Conservation (phyloP, 2,797 vertebrate genomes). For the Coregonus suidteri region DNA sequence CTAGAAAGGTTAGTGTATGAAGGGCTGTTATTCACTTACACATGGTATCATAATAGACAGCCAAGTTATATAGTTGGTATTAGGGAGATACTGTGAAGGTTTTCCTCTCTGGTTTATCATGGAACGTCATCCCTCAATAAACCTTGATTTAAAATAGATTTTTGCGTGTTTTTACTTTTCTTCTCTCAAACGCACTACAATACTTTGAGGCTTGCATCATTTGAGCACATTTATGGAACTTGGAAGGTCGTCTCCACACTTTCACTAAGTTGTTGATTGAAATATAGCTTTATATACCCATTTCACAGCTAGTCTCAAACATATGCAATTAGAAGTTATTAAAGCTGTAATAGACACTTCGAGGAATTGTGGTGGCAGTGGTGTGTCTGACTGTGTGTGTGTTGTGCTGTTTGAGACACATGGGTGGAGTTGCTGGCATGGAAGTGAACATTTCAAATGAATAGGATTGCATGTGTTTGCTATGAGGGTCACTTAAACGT, state of each 20-base stretch:
- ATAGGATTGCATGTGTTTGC: constrained; percentile 67
- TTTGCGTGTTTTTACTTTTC: not conserved
- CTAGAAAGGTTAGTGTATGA: not conserved
- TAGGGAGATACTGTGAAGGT: constrained; percentile 67
- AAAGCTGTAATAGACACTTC: not conserved
- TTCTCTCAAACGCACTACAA: not conserved
- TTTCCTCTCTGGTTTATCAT: constrained; percentile 60
- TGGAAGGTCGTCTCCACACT: constrained; percentile 57
- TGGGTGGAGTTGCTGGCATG: constrained; percentile 42
- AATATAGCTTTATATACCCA: constrained; percentile 30
- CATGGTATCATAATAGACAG: not conserved
- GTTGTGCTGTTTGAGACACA: not conserved
- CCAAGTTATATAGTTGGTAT: too few relatives aligned
- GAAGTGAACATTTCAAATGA: constrained; percentile 39
- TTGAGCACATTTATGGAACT: constrained; percentile 51
- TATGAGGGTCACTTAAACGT: constrained; percentile 75
- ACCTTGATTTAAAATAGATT: constrained; percentile 55
- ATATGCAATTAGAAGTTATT: not conserved
- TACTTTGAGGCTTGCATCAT: not conserved
- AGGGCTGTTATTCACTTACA: constrained; percentile 25
- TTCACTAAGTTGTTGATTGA: constrained; percentile 16
- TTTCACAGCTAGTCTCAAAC: not conserved
- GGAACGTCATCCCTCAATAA: constrained; percentile 75
- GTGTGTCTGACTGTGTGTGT: constrained; percentile 5
- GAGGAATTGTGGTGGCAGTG: not conserved